A percentile compares a stretch with the other conserved stretches of the same genome.
These are phyloP conservation scores for Callitettix versicolor DNA, from an alignment of 1,140 invertebrate species.

Conservation along the genomic window DNA sequence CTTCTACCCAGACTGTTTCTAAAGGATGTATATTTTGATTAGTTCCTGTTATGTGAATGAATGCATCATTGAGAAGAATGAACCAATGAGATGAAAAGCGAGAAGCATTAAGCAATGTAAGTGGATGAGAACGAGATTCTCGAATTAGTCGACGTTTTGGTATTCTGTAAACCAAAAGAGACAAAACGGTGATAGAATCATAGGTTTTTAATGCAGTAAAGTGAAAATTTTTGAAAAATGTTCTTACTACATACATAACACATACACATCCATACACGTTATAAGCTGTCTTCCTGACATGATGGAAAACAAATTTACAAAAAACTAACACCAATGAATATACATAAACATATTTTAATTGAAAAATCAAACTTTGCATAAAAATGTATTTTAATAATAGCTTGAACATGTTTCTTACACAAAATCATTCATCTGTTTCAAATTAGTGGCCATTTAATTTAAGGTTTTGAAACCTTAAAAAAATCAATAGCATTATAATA, in stretches of 20 bases:
- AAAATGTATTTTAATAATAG: too few species aligned
- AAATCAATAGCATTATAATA: too few species aligned
- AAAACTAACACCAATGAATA: too few species aligned
- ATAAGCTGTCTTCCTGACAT: too few species aligned
- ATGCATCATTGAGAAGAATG: constrained; percentile 60
- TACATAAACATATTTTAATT: too few species aligned
- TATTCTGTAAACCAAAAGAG: constrained; percentile 31
- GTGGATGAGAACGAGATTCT: constrained; percentile 58
- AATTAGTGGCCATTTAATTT: too few species aligned
- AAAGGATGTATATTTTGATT: constrained; percentile 51
- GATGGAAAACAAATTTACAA: too few species aligned
- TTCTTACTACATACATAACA: neutral
- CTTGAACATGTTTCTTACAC: too few species aligned
- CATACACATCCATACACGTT: neutral
- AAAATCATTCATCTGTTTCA: too few species aligned
- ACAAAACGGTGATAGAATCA: neutral
- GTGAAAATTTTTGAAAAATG: neutral
- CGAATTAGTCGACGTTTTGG: constrained; percentile 61
- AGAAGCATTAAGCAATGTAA: constrained; percentile 54
- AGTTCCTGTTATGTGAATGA: constrained; percentile 57
- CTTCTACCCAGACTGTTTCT: constrained; percentile 69
- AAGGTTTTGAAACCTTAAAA: too few species aligned
- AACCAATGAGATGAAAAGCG: constrained; percentile 61
- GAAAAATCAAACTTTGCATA: too few species aligned
- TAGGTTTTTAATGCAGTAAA: neutral